A percentile compares a stretch with the other conserved stretches of the same genome.
These are phyloP conservation scores for Platycheirus rosarum DNA, from an alignment of 2,888 invertebrate genomes.

Conservation along the genomic window DNA sequence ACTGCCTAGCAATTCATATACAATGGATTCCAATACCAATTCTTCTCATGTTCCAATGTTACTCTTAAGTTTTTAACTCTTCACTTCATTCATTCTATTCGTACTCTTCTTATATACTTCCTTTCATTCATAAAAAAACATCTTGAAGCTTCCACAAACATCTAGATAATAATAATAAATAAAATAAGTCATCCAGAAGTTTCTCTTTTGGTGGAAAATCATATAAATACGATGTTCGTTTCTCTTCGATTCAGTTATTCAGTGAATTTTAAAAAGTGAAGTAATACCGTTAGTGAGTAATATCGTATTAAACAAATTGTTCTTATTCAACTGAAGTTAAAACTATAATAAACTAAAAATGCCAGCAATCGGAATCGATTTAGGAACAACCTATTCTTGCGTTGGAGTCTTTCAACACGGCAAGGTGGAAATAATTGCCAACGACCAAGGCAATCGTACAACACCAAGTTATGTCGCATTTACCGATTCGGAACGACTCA, in stretches of 20 bases:
- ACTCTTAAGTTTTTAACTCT: too few species aligned
- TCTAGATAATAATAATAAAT: constrained; percentile 12
- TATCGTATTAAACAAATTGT: too few species aligned
- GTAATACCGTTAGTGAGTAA: too few species aligned
- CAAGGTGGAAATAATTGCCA: constrained; percentile 92
- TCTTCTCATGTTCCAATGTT: too few species aligned
- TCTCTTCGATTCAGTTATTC: constrained; percentile 32
- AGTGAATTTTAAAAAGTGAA: constrained; percentile 27
- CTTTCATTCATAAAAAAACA: too few species aligned
- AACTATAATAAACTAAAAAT: too few species aligned
- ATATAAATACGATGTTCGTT: constrained; percentile 43
- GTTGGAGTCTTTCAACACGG: constrained; percentile 92
- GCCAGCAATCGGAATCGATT: constrained; percentile 91
- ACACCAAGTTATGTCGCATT: constrained; percentile 90
- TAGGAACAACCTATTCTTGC: constrained; percentile 94
- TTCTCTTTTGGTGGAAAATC: constrained; percentile 28
- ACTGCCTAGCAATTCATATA: too few species aligned
- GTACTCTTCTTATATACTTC: too few species aligned
- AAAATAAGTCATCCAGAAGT: constrained; percentile 48
- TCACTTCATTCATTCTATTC: too few species aligned
- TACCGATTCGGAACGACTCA: constrained; percentile 90
- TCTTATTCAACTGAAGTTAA: too few species aligned
- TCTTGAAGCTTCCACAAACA: constrained; percentile 11
- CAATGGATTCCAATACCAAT: too few species aligned
- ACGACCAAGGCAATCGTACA: constrained; percentile 91